phyloP scores from a whole-genome alignment of 2,113 vertebrate genomes.

The Illadopsis cleaveri region DNA sequence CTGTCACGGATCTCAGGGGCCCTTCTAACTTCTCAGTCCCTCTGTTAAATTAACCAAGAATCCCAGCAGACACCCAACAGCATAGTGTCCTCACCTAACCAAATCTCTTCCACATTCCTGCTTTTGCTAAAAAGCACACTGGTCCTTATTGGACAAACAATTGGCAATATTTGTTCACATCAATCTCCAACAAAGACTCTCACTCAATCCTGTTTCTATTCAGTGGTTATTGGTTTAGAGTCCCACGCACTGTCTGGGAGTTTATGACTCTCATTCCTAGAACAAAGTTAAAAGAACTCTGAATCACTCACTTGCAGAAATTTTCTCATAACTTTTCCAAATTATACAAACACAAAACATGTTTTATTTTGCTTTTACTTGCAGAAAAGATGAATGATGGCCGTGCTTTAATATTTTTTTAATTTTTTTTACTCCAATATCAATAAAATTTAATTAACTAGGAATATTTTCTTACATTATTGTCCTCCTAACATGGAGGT shows the following conservation, averaged over 20 bases:
- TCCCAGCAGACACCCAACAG: not conserved
- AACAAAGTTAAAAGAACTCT: not conserved
- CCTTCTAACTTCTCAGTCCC: not conserved
- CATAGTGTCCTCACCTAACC: not conserved
- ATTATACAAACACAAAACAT: not conserved
- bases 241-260: not conserved
- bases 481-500: not conserved
- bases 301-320: not conserved
- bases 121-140: not conserved
- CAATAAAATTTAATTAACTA: constrained; percentile 28
- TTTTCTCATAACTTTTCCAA: not conserved
- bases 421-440: constrained; percentile 17
- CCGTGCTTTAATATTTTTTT: constrained; percentile 35
- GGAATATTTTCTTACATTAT: constrained; percentile 36
- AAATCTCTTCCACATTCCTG: not conserved
- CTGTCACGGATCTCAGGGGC: not conserved
- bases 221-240: not conserved
- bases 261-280: not conserved
- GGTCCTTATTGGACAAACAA: not conserved
- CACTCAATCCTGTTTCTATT: not conserved
- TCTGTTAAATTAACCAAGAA: not conserved
- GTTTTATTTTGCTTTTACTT: constrained; percentile 24
- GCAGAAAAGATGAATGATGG: not conserved
- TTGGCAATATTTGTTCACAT: not conserved
- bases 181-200: not conserved